Percentiles rank a stretch among this genome's conserved stretches.
phyloP scores from a whole-genome alignment of 2,113 vertebrate species.

The Picathartes gymnocephalus region DNA sequence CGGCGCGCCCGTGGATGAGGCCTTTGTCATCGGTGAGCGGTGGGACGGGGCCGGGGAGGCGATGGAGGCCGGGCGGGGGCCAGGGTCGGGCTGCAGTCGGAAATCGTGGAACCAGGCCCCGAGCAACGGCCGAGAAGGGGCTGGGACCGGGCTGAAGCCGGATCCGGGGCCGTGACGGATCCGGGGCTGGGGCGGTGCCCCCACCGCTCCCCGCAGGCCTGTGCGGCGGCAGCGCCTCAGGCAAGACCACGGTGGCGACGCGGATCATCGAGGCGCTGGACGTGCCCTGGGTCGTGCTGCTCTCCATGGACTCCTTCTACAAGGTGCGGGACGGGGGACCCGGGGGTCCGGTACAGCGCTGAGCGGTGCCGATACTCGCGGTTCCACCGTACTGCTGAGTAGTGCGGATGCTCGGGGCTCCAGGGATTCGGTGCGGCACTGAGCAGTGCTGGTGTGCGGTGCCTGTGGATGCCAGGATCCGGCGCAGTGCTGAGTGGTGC shows the following conservation, averaged over 20 bases:
- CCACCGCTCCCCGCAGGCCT: constrained; percentile 64
- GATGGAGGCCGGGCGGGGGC: neutral
- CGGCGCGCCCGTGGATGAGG: constrained; percentile 87
- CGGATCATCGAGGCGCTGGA: constrained; percentile 89
- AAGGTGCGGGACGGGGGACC: constrained; percentile 67
- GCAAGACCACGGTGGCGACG: constrained; percentile 89
- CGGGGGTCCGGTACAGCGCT: rapidly evolving
- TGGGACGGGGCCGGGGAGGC: neutral
- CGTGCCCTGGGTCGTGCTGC: constrained; percentile 89
- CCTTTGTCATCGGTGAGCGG: constrained; percentile 84
- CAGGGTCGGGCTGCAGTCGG: neutral
- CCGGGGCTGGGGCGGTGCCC: neutral
- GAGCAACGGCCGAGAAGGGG: neutral
- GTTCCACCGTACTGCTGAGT: neutral
- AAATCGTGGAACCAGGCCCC: neutral
- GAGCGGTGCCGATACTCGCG: neutral
- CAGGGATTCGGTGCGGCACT: neutral
- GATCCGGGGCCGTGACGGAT: neutral
- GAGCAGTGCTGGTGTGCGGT: neutral
- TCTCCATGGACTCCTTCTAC: constrained; percentile 92
- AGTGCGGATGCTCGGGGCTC: neutral
- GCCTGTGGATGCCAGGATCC: neutral
- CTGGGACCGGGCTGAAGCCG: neutral
- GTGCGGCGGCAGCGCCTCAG: constrained; percentile 88
- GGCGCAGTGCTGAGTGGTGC: rapidly evolving